A percentile compares a stretch with the other conserved stretches of the same genome.
Conservation (phyloP, 1,140 invertebrate genomes). For the Cecropterus lyciades region DNA sequence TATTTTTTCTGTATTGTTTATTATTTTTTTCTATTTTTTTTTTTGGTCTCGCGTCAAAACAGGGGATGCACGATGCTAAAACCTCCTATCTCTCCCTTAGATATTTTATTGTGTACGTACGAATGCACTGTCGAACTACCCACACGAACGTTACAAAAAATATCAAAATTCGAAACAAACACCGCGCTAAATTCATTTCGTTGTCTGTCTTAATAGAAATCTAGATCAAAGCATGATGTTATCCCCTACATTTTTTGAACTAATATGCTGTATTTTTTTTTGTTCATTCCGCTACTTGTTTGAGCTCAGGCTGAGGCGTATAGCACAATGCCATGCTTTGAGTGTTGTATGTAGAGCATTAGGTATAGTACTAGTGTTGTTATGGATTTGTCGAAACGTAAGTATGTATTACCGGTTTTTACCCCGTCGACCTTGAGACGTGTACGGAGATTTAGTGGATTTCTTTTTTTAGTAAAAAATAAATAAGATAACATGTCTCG, state of each 20-base stretch:
- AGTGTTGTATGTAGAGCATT: slow-evolving; percentile 69
- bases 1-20: slow-evolving; percentile 41
- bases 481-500: slow-evolving; percentile 50
- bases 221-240: slow-evolving; percentile 67
- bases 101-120: slow-evolving; percentile 28
- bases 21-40: slow-evolving; percentile 55
- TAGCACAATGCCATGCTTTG: slow-evolving; percentile 67
- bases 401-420: slow-evolving; percentile 46
- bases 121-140: slow-evolving; percentile 34
- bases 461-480: slow-evolving; percentile 8
- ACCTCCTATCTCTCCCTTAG: slow-evolving; percentile 66
- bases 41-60: slow-evolving; percentile 75
- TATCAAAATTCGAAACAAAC: slow-evolving; percentile 28
- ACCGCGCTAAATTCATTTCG: slow-evolving; percentile 22
- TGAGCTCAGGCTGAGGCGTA: slow-evolving; percentile 40
- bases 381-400: slow-evolving; percentile 43
- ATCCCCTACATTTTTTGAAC: slow-evolving; percentile 53
- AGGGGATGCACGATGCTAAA: slow-evolving; percentile 83
- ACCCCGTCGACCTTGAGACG: slow-evolving; percentile 2
- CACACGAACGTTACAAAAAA: slow-evolving; percentile 46
- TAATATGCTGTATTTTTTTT: slow-evolving; percentile 49
- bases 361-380: slow-evolving; percentile 38
- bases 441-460: slow-evolving; percentile 13
- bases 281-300: slow-evolving; percentile 46
- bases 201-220: slow-evolving; percentile 12